A percentile compares a stretch with the other conserved stretches of the same genome.
phyloP scores from a whole-genome alignment of 2,113 vertebrate genomes.

The Ctenomys sociabilis region DNA sequence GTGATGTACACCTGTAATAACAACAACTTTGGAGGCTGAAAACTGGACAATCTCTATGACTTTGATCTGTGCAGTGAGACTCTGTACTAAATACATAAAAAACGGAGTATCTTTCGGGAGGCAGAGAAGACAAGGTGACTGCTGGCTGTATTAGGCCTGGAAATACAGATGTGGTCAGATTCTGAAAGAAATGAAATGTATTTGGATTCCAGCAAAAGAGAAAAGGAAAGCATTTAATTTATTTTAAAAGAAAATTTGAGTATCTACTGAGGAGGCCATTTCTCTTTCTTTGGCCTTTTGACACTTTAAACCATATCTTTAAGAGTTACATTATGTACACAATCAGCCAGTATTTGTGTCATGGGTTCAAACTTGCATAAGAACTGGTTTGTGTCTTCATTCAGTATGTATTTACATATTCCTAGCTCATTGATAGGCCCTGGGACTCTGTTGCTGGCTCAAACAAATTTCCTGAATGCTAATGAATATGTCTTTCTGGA shows the following conservation, averaged over 20 bases:
- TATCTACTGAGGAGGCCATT: slow-evolving; percentile 41
- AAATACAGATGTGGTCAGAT: slow-evolving; percentile 43
- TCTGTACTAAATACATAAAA: background rate
- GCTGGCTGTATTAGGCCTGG: slow-evolving; percentile 13
- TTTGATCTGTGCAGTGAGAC: too few species aligned
- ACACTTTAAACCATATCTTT: background rate
- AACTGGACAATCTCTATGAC: too few species aligned
- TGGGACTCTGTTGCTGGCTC: background rate
- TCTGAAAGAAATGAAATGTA: slow-evolving; percentile 44
- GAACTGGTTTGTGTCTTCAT: slow-evolving; percentile 21
- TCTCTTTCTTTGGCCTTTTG: slow-evolving; percentile 48
- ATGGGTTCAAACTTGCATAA: slow-evolving; percentile 4
- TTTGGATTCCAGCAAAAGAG: background rate
- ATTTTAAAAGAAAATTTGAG: slow-evolving; percentile 66
- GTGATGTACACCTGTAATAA: too few species aligned
- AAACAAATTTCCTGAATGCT: background rate
- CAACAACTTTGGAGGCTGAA: too few species aligned
- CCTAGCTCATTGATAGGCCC: background rate
- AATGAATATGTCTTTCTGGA: background rate
- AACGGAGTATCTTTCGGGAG: slow-evolving; percentile 24
- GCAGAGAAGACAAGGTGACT: slow-evolving; percentile 10
- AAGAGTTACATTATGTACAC: slow-evolving; percentile 17
- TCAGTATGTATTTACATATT: background rate
- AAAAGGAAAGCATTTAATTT: slow-evolving; percentile 55
- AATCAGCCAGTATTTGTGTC: slow-evolving; percentile 19